Evolutionary conservation across 2,797 vertebrate genomes (phyloP).

Genomic region (Esox masquinongy): DNA sequence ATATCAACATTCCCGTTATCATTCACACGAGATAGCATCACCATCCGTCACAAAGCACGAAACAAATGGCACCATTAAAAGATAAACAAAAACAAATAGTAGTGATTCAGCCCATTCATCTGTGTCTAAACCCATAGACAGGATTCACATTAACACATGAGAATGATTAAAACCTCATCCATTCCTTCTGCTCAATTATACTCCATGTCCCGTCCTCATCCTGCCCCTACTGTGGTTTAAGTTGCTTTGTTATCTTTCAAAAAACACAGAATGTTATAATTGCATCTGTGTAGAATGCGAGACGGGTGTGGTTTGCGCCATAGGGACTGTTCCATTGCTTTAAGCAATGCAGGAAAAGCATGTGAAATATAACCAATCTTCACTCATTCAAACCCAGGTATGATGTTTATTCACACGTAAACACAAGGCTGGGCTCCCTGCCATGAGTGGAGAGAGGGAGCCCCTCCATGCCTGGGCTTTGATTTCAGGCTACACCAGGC

Average conservation of each 20-base stretch:
- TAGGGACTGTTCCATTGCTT: background rate
- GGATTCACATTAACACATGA: background rate
- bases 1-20: background rate
- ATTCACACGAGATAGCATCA: constrained; percentile 2
- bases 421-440: background rate
- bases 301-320: background rate
- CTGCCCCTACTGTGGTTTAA: background rate
- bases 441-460: background rate
- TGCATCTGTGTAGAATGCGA: background rate
- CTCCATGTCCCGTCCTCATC: background rate
- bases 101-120: background rate
- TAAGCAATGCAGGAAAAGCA: background rate
- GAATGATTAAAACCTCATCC: constrained; percentile 5
- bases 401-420: background rate
- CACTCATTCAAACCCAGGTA: background rate
- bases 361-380: background rate
- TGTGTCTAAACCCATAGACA: background rate
- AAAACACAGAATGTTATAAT: background rate
- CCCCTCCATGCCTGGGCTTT: background rate
- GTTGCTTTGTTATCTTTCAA: background rate
- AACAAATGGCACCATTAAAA: constrained; percentile 23
- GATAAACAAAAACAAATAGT: constrained; percentile 6
- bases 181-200: constrained; percentile 2
- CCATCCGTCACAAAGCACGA: background rate
- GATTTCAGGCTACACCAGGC: background rate